phyloP scores from a whole-genome alignment of 2,888 invertebrate species.

The Standfussiana lucernea region DNA sequence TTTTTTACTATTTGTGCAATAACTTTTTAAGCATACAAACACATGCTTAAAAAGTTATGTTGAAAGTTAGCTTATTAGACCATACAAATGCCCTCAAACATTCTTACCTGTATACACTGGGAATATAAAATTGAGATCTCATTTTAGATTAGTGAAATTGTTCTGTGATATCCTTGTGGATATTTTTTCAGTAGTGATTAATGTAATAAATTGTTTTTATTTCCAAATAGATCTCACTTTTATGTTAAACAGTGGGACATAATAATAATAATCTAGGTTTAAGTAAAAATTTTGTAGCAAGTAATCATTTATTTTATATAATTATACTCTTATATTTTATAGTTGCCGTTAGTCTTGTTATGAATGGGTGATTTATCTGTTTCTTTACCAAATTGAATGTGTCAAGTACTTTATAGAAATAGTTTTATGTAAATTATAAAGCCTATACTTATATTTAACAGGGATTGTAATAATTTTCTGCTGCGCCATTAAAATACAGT shows the following conservation, averaged over 20 bases:
- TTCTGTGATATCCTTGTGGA: slow-evolving; percentile 83
- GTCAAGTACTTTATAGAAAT: slow-evolving; percentile 65
- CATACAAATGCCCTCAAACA: slow-evolving; percentile 64
- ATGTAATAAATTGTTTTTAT: slow-evolving; percentile 69
- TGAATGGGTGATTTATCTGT: slow-evolving; percentile 60
- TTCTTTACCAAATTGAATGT: slow-evolving; percentile 74
- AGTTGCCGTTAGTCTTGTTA: slow-evolving; percentile 73
- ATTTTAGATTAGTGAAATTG: slow-evolving; percentile 74
- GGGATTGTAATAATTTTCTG: slow-evolving; percentile 67
- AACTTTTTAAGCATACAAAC: no score
- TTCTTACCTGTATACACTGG: slow-evolving; percentile 70
- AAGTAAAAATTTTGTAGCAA: slow-evolving; percentile 69
- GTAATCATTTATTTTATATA: slow-evolving; percentile 71
- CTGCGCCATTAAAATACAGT: slow-evolving; percentile 63
- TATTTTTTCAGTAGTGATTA: slow-evolving; percentile 76
- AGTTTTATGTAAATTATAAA: slow-evolving; percentile 54
- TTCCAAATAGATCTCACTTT: slow-evolving; percentile 84
- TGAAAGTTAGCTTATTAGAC: no score
- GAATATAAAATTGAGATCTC: slow-evolving; percentile 86
- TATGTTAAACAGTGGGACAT: slow-evolving; percentile 80
- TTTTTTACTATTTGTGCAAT: no score
- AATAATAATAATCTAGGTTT: slow-evolving; percentile 66
- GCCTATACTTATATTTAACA: slow-evolving; percentile 62
- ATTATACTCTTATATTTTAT: slow-evolving; percentile 70
- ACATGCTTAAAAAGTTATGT: no score